Percentiles rank a stretch among this genome's conserved stretches.
phyloP scores from a whole-genome alignment of 2,113 vertebrate species.

The Mustelus asterias region DNA sequence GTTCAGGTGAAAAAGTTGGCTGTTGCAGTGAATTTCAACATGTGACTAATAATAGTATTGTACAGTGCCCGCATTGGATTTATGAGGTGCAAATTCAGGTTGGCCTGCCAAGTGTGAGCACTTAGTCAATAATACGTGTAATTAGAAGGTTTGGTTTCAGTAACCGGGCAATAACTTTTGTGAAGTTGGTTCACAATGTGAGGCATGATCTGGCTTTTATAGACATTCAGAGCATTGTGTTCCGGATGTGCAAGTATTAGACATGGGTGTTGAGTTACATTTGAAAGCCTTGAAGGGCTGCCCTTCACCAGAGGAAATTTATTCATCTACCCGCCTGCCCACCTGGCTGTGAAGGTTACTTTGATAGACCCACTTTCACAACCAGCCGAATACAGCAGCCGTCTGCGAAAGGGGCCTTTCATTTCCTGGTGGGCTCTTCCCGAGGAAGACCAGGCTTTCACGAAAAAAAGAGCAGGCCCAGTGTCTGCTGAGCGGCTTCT shows the following conservation, averaged over 20 bases:
- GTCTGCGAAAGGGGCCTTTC: background rate
- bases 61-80: background rate
- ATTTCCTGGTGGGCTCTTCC: background rate
- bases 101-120: background rate
- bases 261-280: background rate
- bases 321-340: conserved; percentile 6
- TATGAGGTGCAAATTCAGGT: background rate
- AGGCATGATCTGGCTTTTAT: background rate
- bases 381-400: background rate
- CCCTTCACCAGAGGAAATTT: background rate
- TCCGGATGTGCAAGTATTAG: background rate
- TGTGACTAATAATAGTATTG: background rate
- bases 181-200: background rate
- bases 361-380: background rate
- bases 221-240: background rate
- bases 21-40: background rate
- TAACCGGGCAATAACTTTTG: background rate
- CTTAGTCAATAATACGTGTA: background rate
- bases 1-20: background rate
- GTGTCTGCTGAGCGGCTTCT: background rate
- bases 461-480: background rate
- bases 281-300: background rate
- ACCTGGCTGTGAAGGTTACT: conserved; percentile 8
- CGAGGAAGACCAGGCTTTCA: background rate
- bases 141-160: background rate